A percentile compares a stretch with the other conserved stretches of the same genome.
These are phyloP conservation scores for Saturnia japonica DNA, from an alignment of 2,888 invertebrate species.

Conservation along the genomic window DNA sequence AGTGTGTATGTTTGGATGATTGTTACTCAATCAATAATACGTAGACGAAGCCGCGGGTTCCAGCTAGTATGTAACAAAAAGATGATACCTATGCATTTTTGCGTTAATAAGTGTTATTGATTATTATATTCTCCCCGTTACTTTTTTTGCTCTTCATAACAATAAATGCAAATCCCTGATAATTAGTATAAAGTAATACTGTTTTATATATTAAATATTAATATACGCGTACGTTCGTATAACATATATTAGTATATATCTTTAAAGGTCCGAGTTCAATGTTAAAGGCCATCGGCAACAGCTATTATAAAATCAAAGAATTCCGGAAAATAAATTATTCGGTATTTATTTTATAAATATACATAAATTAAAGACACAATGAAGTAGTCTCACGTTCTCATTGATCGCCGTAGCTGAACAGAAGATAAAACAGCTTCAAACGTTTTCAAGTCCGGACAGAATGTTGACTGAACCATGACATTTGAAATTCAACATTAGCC, in stretches of 20 bases:
- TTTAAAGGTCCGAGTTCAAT: background rate
- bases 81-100: too few species aligned
- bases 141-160: background rate
- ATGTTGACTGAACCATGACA: slow-evolving; percentile 18
- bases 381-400: slow-evolving; percentile 13
- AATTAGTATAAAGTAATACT: background rate
- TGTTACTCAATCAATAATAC: too few species aligned
- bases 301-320: background rate
- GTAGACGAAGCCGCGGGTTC: too few species aligned
- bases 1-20: too few species aligned
- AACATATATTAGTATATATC: background rate
- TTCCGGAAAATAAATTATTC: slow-evolving; percentile 8
- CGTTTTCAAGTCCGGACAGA: slow-evolving; percentile 13
- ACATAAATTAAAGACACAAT: background rate
- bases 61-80: too few species aligned
- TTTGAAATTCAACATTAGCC: slow-evolving; percentile 22
- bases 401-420: slow-evolving; percentile 13
- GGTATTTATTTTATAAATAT: background rate
- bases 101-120: background rate
- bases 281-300: background rate
- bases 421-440: slow-evolving; percentile 19
- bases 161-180: background rate
- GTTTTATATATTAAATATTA: background rate
- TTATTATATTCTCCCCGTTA: too few species aligned
- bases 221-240: background rate